Evolutionary conservation across 2,113 vertebrate species (phyloP), one percentile per base, ranked within the genome.

Genomic region (Daphoenositta chrysoptera): DNA sequence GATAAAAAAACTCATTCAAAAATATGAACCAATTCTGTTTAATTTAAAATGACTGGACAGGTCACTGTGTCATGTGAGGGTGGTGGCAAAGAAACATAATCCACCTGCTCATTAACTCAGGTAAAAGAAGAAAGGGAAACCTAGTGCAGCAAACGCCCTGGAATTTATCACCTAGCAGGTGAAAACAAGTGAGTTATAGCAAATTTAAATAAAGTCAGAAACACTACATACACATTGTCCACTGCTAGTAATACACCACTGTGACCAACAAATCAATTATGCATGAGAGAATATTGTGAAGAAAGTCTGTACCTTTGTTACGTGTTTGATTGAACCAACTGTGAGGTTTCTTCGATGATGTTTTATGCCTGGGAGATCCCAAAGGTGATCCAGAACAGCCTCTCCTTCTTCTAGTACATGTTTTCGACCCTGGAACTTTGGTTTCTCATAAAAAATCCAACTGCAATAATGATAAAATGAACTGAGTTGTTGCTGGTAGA

Each of bases 371-470:
- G 94, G 91, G 72, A 86, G 87, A 89, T 97, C 94, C 97, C 98
- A 98, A 79, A 98, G 95, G 57, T 79, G 96, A 95, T 97, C 95
- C 94, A 98, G 96, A 37, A 98, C 95, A 51, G 71, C 97, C 87
- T 98, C 98, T 72, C 98, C 99, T 98, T 99, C 99, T 96, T 99
- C 98, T 39, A 99, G 95, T 12, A 98, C 95, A 7, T 98, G 93
- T 63, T 98, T 98, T 50, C 96, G 97, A 58, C 99, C 98, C 83
- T 97, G 96, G 94, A 98, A 99, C 86, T 98, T 96, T 27, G 98
- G 97, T 87, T 98, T 98, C 92, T 98, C 98, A 97, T 99, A 99
- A 68, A 99, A 94, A 94, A 99, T 98, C 99, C 99, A 99, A 77
- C 99, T 99, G 94, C 63, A 97, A 81, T 61, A 96, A 97, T 0